Conservation (phyloP, 2,888 invertebrate genomes). For the Stenichneumon culpator region DNA sequence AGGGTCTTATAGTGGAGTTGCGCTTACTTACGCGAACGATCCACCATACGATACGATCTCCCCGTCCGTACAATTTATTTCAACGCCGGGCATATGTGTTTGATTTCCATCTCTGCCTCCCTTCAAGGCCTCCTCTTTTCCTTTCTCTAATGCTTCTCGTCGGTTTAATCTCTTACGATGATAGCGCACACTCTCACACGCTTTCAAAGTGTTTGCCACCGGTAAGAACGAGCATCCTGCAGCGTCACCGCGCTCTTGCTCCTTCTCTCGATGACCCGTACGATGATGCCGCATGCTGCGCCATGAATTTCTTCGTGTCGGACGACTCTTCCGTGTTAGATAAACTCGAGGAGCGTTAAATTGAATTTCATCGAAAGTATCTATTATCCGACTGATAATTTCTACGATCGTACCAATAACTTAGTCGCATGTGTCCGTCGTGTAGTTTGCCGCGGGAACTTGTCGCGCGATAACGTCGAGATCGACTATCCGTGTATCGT, state of each 20-base stretch:
- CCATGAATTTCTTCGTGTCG: slow-evolving; percentile 7
- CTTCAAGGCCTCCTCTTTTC: slow-evolving; percentile 3
- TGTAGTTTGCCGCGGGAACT: not conserved
- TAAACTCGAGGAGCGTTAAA: slow-evolving; percentile 10
- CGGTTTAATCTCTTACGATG: slow-evolving; percentile 53
- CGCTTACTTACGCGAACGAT: not conserved
- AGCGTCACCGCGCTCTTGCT: slow-evolving; percentile 45
- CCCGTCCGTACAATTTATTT: slow-evolving; percentile 69
- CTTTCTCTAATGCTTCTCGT: slow-evolving; percentile 36
- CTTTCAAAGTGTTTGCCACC: slow-evolving; percentile 37
- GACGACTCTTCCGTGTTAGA: slow-evolving; percentile 22
- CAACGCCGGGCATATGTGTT: slow-evolving; percentile 3
- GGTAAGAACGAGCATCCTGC: slow-evolving; percentile 25
- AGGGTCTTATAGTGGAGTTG: not conserved
- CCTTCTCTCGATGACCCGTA: slow-evolving; percentile 4
- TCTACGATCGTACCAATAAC: slow-evolving; percentile 24
- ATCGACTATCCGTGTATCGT: not conserved
- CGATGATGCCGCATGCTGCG: slow-evolving; percentile 33
- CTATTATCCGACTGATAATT: slow-evolving; percentile 18
- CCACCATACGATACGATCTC: slow-evolving; percentile 61
- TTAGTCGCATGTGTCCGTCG: not conserved
- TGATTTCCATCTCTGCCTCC: not conserved
- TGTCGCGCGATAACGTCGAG: not conserved
- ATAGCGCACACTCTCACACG: slow-evolving; percentile 20
- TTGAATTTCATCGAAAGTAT: slow-evolving; percentile 33